Evolutionary conservation across 2,888 invertebrate species (phyloP).

Genomic region (Atherix ibis): DNA sequence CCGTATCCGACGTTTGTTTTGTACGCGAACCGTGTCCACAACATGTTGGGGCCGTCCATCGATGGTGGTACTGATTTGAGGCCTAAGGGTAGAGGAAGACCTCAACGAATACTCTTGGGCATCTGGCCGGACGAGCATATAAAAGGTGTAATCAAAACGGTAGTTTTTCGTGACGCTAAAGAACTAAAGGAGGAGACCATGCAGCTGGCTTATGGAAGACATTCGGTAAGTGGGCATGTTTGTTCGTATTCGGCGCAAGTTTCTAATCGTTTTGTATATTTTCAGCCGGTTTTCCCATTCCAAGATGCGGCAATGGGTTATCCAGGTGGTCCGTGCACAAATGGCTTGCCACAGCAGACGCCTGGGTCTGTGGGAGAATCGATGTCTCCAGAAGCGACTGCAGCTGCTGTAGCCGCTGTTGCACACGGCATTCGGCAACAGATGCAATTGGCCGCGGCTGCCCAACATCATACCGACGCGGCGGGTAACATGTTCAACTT

Average conservation of each 20-base stretch:
- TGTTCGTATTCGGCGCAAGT: too few species aligned
- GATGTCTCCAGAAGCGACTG: slow-evolving; percentile 52
- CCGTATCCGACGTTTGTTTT: slow-evolving; percentile 88
- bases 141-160: slow-evolving; percentile 79
- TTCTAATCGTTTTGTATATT: slow-evolving; percentile 21
- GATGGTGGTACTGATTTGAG: slow-evolving; percentile 82
- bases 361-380: slow-evolving; percentile 35
- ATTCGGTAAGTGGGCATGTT: slow-evolving; percentile 48
- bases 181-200: slow-evolving; percentile 58
- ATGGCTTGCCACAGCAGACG: slow-evolving; percentile 39
- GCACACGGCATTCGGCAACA: slow-evolving; percentile 74
- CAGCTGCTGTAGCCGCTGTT: slow-evolving; percentile 73
- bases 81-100: slow-evolving; percentile 80
- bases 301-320: slow-evolving; percentile 49
- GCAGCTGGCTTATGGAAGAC: slow-evolving; percentile 41
- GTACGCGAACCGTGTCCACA: slow-evolving; percentile 84
- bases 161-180: slow-evolving; percentile 78
- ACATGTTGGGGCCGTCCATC: slow-evolving; percentile 84
- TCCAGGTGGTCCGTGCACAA: slow-evolving; percentile 39
- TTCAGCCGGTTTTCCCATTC: slow-evolving; percentile 37
- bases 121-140: slow-evolving; percentile 92
- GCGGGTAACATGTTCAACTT: slow-evolving; percentile 35
- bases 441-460: slow-evolving; percentile 54
- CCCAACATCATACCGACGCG: slow-evolving; percentile 37
- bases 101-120: slow-evolving; percentile 77